Evolutionary conservation across 37 sponge, comb jelly and placozoan species (phyloP).

Genomic region (Spongilla lacustris): DNA sequence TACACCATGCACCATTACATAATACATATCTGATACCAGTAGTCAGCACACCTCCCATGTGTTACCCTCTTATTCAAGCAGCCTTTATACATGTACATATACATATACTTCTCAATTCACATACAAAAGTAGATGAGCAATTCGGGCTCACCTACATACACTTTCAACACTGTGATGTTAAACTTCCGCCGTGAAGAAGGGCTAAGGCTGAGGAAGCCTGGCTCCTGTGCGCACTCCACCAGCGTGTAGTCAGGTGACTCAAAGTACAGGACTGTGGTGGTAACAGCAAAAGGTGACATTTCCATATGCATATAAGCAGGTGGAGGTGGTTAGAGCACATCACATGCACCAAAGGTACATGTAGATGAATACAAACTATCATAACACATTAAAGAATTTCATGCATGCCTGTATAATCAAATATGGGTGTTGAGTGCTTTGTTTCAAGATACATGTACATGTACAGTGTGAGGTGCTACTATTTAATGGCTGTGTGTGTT

Average conservation of each 20-base stretch:
- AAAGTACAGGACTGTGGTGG: slow-evolving; percentile 13
- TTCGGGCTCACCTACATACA: slow-evolving; percentile 29
- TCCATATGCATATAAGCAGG: neutral
- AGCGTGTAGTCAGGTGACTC: slow-evolving; percentile 43
- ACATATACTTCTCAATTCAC: neutral
- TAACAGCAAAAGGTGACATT: neutral
- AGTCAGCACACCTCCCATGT: too few species aligned
- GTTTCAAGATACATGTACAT: too few species aligned
- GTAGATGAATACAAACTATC: too few species aligned
- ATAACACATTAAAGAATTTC: too few species aligned
- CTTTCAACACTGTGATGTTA: slow-evolving; percentile 39
- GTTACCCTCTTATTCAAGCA: too few species aligned
- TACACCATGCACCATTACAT: too few species aligned
- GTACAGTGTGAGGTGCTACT: too few species aligned
- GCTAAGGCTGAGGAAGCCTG: slow-evolving; percentile 68
- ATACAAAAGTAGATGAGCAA: neutral
- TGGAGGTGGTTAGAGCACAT: too few species aligned
- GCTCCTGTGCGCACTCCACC: slow-evolving; percentile 60
- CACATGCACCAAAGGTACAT: neutral
- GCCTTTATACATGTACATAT: neutral
- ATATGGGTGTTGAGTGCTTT: too few species aligned
- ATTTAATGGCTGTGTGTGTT: too few species aligned
- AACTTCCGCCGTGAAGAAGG: slow-evolving; percentile 25
- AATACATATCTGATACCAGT: too few species aligned
- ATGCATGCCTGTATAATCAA: too few species aligned